These are phyloP conservation scores for Vesta saturnalis DNA, from an alignment of 2,888 invertebrate species.

Conservation along the genomic window DNA sequence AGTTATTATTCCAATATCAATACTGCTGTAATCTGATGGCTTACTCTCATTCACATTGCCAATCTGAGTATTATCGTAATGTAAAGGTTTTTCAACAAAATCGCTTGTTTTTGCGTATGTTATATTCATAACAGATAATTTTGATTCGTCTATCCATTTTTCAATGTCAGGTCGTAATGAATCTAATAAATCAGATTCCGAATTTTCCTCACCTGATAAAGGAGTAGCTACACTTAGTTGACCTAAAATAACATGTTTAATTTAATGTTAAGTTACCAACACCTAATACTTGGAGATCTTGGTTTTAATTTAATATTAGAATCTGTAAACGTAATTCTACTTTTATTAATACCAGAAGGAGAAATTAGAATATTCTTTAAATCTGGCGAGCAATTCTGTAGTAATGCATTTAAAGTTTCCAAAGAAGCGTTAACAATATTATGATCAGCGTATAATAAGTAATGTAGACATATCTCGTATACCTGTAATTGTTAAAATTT, in stretches of 20 bases:
- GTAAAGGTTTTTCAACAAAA: constrained; percentile 5
- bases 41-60: neutral
- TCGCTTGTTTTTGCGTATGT: constrained; percentile 42
- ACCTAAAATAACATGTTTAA: constrained; percentile 52
- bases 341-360: constrained; percentile 60
- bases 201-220: constrained; percentile 56
- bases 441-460: constrained; percentile 78
- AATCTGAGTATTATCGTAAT: neutral
- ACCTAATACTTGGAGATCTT: constrained; percentile 68
- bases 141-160: constrained; percentile 61
- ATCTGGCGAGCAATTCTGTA: constrained; percentile 66
- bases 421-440: constrained; percentile 89
- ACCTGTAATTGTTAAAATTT: constrained; percentile 67
- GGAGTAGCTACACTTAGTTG: constrained; percentile 61
- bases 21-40: constrained; percentile 45
- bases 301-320: constrained; percentile 59
- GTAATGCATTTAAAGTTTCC: constrained; percentile 76
- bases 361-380: constrained; percentile 67
- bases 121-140: constrained; percentile 55
- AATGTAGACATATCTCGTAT: constrained; percentile 80
- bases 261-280: neutral
- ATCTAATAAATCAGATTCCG: constrained; percentile 58
- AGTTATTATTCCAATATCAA: constrained; percentile 45
- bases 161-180: constrained; percentile 56
- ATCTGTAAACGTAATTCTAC: constrained; percentile 59